Conservation (phyloP, 2,888 invertebrate genomes). For the Dryocosmus kuriphilus region DNA sequence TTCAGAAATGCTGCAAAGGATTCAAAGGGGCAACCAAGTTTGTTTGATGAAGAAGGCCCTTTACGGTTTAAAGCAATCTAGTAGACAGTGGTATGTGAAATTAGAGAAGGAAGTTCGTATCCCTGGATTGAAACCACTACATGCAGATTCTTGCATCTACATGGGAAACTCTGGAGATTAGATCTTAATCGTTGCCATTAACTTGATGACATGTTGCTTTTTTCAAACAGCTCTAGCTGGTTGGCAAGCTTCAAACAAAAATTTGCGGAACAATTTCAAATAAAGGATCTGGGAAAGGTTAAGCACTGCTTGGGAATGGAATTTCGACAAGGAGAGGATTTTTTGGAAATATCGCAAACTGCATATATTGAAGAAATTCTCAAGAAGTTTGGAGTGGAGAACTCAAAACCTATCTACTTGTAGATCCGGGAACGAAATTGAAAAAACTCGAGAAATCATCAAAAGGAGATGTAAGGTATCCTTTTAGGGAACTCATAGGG, state of each 20-base stretch:
- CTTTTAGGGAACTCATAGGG: neutral
- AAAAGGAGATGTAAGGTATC: neutral
- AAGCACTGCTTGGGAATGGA: neutral
- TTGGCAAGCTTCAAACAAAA: neutral
- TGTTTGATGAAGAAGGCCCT: neutral
- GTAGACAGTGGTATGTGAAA: neutral
- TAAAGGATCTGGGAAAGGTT: no score
- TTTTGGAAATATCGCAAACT: constrained; percentile 8
- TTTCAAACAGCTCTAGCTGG: no score
- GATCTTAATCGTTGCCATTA: neutral
- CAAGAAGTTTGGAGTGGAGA: constrained; percentile 7
- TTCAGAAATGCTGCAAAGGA: neutral
- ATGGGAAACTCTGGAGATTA: neutral
- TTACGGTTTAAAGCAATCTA: neutral
- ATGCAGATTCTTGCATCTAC: neutral
- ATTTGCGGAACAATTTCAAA: neutral
- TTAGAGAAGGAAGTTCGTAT: neutral
- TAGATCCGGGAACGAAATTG: neutral
- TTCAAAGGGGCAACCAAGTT: neutral
- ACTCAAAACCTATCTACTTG: neutral
- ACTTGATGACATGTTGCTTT: no score
- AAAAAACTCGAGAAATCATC: neutral
- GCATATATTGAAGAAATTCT: constrained; percentile 6
- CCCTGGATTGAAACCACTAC: no score
- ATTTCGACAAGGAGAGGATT: neutral